Percentiles rank a stretch among this genome's conserved stretches.
These are phyloP conservation scores for Dromaius novaehollandiae DNA, from an alignment of 2,113 vertebrate genomes.

Conservation along the genomic window DNA sequence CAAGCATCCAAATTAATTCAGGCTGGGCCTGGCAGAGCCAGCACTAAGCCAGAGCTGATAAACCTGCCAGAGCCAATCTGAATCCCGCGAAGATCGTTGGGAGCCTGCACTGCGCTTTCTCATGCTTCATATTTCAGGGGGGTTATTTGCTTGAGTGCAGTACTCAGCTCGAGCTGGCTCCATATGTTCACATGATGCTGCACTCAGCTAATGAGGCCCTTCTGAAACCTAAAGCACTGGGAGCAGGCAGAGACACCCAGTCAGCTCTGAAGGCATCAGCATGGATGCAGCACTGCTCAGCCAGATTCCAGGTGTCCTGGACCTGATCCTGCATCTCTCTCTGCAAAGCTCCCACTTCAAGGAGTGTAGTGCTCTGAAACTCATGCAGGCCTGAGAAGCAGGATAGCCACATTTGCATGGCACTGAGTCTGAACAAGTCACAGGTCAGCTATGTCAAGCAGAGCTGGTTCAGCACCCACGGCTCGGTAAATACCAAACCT, in stretches of 20 bases:
- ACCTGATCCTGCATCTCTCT: neutral
- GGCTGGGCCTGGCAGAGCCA: slow-evolving; percentile 60
- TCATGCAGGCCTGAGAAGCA: neutral
- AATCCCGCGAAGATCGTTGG: slow-evolving; percentile 39
- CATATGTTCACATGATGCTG: rapidly evolving
- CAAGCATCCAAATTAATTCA: slow-evolving; percentile 71
- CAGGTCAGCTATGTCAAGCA: neutral
- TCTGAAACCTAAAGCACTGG: neutral
- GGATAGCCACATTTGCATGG: rapidly evolving
- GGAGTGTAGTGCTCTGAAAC: neutral
- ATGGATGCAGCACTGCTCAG: neutral
- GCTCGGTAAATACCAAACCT: neutral
- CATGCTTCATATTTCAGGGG: neutral
- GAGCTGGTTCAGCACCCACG: neutral
- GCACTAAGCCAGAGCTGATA: slow-evolving; percentile 68
- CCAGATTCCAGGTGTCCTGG: neutral
- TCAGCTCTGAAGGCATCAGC: neutral
- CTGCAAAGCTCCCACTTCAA: rapidly evolving
- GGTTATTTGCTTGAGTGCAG: neutral
- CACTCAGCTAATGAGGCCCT: neutral
- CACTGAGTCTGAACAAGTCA: neutral
- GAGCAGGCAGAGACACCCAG: neutral
- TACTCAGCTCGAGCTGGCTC: neutral
- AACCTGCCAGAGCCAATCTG: slow-evolving; percentile 66
- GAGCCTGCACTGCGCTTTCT: neutral